A percentile compares a stretch with the other conserved stretches of the same genome.
Evolutionary conservation across 2,113 vertebrate genomes (phyloP).

Genomic region (Seriola rivoliana): DNA sequence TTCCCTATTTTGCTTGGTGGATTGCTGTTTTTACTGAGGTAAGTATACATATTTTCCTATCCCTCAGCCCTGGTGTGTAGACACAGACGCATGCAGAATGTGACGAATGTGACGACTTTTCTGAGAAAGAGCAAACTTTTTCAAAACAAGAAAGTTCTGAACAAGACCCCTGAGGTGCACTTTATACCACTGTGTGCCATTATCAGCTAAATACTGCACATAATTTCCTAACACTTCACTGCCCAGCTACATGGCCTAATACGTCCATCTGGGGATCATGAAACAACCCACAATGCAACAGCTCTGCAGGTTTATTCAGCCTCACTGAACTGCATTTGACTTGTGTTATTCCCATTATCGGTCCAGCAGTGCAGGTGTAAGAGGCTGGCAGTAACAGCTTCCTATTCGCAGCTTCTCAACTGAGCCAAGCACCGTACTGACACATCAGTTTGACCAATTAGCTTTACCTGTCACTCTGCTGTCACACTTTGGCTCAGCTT

Average conservation of each 20-base stretch:
- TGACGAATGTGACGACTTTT: background rate
- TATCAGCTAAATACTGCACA: background rate
- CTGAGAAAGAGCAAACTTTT: constrained; percentile 10
- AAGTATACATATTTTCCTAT: background rate
- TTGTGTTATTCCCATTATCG: constrained; percentile 44
- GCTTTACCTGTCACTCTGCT: constrained; percentile 49
- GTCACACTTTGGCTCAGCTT: constrained; percentile 41
- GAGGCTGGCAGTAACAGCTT: constrained; percentile 41
- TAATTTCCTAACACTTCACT: background rate
- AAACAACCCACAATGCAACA: constrained; percentile 16
- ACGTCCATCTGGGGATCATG: constrained; percentile 8
- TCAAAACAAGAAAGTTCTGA: constrained; percentile 24
- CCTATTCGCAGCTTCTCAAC: constrained; percentile 36
- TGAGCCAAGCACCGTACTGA: constrained; percentile 43
- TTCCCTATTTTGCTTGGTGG: background rate
- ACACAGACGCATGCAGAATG: constrained; percentile 16
- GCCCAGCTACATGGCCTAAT: constrained; percentile 8
- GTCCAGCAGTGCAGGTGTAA: constrained; percentile 55
- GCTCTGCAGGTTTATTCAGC: constrained; percentile 25
- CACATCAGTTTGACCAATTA: constrained; percentile 67
- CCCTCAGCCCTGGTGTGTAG: background rate
- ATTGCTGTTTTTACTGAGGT: background rate
- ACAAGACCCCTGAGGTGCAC: background rate
- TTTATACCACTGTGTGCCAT: background rate
- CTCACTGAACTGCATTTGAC: constrained; percentile 34